These are phyloP conservation scores for Andrena praecox DNA, from an alignment of 2,888 invertebrate species.

Conservation along the genomic window DNA sequence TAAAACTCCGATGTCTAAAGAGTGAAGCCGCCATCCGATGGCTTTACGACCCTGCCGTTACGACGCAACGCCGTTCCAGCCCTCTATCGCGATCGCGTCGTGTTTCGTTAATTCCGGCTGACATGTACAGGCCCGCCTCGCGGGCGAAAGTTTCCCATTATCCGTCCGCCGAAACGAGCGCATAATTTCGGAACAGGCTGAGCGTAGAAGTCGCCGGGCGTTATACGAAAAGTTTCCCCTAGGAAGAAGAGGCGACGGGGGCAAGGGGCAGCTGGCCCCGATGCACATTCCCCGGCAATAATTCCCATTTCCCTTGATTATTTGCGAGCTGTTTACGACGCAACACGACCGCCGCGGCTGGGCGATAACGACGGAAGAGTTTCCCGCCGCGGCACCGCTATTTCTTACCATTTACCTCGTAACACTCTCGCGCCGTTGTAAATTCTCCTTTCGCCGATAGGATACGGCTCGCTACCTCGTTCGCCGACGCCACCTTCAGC, in stretches of 20 bases:
- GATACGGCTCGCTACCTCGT: background rate
- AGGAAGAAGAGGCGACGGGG: slow-evolving; percentile 26
- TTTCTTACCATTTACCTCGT: slow-evolving; percentile 68
- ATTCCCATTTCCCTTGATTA: slow-evolving; percentile 70
- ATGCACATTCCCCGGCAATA: slow-evolving; percentile 61
- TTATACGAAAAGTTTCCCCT: slow-evolving; percentile 70
- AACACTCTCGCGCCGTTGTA: slow-evolving; percentile 56
- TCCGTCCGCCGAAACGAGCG: slow-evolving; percentile 55
- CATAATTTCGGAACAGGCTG: slow-evolving; percentile 59
- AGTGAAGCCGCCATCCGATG: no score
- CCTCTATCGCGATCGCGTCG: slow-evolving; percentile 15
- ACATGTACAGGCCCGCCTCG: slow-evolving; percentile 21
- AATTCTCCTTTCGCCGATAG: slow-evolving; percentile 69
- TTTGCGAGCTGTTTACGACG: slow-evolving; percentile 72
- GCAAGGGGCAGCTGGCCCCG: slow-evolving; percentile 47
- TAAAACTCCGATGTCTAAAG: no score
- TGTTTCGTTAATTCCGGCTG: slow-evolving; percentile 26
- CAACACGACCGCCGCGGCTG: slow-evolving; percentile 55
- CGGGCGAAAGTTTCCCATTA: slow-evolving; percentile 58
- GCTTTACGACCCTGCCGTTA: no score
- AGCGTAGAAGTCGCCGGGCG: slow-evolving; percentile 46
- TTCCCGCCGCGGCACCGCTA: slow-evolving; percentile 50
- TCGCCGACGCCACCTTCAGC: background rate
- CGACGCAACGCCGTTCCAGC: background rate
- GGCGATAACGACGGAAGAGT: slow-evolving; percentile 66